Evolutionary conservation across 2,113 vertebrate genomes (phyloP).

Genomic region (Uria lomvia): DNA sequence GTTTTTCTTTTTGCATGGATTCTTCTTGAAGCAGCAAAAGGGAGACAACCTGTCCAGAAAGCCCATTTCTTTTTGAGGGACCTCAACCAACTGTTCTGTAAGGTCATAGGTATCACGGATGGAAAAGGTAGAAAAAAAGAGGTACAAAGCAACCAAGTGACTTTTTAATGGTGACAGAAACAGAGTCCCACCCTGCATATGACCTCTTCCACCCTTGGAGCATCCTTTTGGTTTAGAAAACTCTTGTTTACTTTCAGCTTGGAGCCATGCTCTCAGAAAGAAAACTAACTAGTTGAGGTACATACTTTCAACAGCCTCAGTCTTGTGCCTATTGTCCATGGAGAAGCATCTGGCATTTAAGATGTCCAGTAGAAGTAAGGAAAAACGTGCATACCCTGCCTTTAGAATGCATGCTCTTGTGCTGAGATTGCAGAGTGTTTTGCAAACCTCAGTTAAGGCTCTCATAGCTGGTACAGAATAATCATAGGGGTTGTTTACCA

Average conservation of each 20-base stretch:
- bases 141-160: background rate
- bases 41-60: background rate
- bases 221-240: background rate
- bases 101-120: background rate
- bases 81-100: background rate
- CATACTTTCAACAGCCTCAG: accelerated
- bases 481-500: background rate
- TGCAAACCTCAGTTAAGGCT: background rate
- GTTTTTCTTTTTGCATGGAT: background rate
- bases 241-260: background rate
- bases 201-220: background rate
- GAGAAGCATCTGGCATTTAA: background rate
- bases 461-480: background rate
- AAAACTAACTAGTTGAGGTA: background rate
- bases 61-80: background rate
- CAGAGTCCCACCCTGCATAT: background rate
- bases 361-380: background rate
- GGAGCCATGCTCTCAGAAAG: background rate
- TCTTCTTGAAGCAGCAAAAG: background rate
- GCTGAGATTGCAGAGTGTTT: background rate
- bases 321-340: background rate
- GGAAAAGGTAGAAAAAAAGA: background rate
- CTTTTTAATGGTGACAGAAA: background rate
- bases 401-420: background rate
- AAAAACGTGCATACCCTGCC: background rate